Percentiles rank a stretch among this genome's conserved stretches.
These are phyloP conservation scores for Eupelmus urozonus DNA, from an alignment of 2,888 invertebrate genomes.

Conservation along the genomic window DNA sequence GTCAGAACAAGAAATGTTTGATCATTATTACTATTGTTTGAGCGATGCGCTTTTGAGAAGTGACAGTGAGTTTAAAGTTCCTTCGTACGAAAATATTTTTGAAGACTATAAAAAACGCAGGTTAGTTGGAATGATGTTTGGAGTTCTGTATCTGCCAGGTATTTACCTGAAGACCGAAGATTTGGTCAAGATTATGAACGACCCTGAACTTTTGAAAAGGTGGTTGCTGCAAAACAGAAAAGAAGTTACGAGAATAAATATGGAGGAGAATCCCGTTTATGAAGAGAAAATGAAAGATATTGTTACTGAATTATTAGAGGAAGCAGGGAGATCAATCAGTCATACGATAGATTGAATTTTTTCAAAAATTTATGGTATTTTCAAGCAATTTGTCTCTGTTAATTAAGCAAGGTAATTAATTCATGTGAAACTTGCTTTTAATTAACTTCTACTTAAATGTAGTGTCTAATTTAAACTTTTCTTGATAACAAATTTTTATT, in stretches of 20 bases:
- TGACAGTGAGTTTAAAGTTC: conserved; percentile 70
- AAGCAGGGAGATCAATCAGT: conserved; percentile 1
- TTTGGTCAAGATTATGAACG: conserved; percentile 62
- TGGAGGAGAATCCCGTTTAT: conserved; percentile 66
- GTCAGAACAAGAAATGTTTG: conserved; percentile 9
- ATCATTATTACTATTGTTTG: conserved; percentile 48
- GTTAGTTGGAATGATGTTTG: conserved; percentile 67
- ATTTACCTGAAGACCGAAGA: conserved; percentile 68
- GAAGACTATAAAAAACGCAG: conserved; percentile 69
- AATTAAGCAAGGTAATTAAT: no score
- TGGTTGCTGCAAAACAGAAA: conserved; percentile 64
- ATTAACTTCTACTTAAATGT: no score
- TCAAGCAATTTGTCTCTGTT: no score
- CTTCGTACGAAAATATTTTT: conserved; percentile 67
- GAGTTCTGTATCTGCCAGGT: conserved; percentile 67
- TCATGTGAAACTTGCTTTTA: no score
- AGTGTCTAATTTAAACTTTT: no score
- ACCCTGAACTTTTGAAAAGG: conserved; percentile 61
- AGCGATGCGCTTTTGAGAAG: conserved; percentile 46
- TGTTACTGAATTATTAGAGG: conserved; percentile 61
- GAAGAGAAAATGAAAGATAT: conserved; percentile 64
- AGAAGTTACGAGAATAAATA: conserved; percentile 62
- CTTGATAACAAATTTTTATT: no score
- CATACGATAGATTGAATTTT: neutral
- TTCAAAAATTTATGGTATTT: no score